Percentiles rank a stretch among this genome's conserved stretches.
Evolutionary conservation across 2,888 invertebrate species (phyloP).

Genomic region (Himalopsyche anomala): DNA sequence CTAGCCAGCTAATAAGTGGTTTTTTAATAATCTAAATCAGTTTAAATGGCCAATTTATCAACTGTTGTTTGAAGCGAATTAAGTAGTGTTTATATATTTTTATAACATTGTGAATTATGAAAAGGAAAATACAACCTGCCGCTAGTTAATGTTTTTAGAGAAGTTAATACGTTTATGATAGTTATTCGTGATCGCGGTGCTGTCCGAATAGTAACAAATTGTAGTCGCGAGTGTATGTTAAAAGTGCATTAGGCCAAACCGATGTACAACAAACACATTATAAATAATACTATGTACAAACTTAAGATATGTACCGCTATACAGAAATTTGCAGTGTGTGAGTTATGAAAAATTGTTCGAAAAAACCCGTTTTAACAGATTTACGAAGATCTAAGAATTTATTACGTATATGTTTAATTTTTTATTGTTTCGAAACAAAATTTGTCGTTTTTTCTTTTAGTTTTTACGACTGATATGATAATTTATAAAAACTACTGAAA

Average conservation of each 20-base stretch:
- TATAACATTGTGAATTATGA: not conserved
- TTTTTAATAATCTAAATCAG: too few species aligned
- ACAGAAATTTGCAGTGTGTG: conserved; percentile 1
- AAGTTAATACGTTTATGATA: conserved; percentile 27
- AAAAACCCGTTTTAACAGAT: too few species aligned
- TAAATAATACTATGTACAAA: not conserved
- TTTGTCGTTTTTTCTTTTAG: too few species aligned
- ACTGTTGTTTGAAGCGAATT: not conserved
- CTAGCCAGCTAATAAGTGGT: too few species aligned
- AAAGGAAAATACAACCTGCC: not conserved
- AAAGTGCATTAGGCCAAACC: conserved; percentile 41
- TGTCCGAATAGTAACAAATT: conserved; percentile 36
- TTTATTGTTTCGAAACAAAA: too few species aligned
- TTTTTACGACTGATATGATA: too few species aligned
- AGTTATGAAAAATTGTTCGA: conserved; percentile 24
- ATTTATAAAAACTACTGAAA: too few species aligned
- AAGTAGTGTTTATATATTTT: not conserved
- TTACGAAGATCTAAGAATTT: too few species aligned
- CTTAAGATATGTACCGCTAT: not conserved
- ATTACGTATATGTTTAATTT: too few species aligned
- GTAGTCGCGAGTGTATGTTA: conserved; percentile 34
- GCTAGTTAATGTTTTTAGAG: not conserved
- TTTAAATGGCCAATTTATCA: not conserved
- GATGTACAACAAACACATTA: not conserved
- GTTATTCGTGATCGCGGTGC: conserved; percentile 1